A percentile compares a stretch with the other conserved stretches of the same genome.
phyloP scores from a whole-genome alignment of 2,797 vertebrate genomes.

The Gymnoscopelus braueri region DNA sequence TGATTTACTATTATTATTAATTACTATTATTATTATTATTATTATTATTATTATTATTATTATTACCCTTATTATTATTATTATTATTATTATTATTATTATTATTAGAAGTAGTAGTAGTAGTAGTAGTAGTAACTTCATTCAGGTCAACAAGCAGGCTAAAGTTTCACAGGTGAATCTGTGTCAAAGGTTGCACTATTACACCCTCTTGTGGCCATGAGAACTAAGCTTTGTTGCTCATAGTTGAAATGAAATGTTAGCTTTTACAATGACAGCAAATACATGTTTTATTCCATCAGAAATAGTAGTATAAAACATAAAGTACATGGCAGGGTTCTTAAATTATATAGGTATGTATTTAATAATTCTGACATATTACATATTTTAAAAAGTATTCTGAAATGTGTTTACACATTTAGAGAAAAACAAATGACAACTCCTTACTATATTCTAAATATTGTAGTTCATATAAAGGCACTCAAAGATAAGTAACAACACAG shows the following conservation, averaged over 20 bases:
- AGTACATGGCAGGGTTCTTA: not conserved
- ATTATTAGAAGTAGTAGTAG: too few relatives aligned
- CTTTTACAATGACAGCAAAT: not conserved
- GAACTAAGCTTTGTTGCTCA: not conserved
- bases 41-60: too few relatives aligned
- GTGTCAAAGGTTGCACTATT: slow-evolving; percentile 41
- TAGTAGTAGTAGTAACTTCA: not conserved
- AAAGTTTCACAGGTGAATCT: too few relatives aligned
- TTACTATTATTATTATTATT: too few relatives aligned
- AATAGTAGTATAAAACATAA: not conserved
- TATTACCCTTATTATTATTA: too few relatives aligned
- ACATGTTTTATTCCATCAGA: not conserved
- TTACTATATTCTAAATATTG: not conserved
- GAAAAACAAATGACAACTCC: not conserved
- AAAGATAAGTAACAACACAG: not conserved
- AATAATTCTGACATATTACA: not conserved
- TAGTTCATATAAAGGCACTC: slow-evolving; percentile 4
- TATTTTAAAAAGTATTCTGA: not conserved
- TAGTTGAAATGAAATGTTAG: not conserved
- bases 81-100: too few relatives aligned
- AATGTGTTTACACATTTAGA: not conserved
- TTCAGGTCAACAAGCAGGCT: not conserved
- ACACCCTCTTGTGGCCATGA: slow-evolving; percentile 59
- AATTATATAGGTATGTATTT: not conserved
- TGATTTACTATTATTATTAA: too few relatives aligned